These are phyloP conservation scores for Kuschelorhynchus macadamiae DNA, from an alignment of 2,888 invertebrate genomes.

Conservation along the genomic window DNA sequence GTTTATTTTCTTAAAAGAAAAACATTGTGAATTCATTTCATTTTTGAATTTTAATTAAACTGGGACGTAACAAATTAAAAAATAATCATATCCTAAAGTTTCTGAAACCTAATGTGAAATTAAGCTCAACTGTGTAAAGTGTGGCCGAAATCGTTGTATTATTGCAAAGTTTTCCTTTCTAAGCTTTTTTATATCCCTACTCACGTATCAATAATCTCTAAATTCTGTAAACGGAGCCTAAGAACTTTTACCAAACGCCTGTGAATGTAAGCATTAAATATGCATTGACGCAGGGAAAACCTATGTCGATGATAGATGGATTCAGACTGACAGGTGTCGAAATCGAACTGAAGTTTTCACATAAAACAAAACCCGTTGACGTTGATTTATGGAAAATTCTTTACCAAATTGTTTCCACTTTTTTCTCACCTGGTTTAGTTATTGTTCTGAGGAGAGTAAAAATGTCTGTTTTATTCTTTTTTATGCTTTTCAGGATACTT, in stretches of 20 bases:
- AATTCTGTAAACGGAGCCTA: background rate
- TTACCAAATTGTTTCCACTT: constrained; percentile 49
- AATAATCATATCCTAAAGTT: too few species aligned
- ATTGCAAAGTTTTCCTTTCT: too few species aligned
- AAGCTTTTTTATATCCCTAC: too few species aligned
- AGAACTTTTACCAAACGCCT: constrained; percentile 30
- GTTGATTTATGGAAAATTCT: constrained; percentile 47
- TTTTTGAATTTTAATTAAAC: background rate
- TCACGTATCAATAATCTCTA: background rate
- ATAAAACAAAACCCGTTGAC: constrained; percentile 59
- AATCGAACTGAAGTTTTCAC: constrained; percentile 60
- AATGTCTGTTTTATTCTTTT: constrained; percentile 16
- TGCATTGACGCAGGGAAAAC: constrained; percentile 56
- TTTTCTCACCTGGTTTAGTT: constrained; percentile 44
- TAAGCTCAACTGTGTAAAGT: too few species aligned
- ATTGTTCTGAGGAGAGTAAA: constrained; percentile 30
- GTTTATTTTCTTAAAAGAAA: too few species aligned
- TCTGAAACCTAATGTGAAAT: too few species aligned
- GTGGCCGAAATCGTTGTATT: too few species aligned
- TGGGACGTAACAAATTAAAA: too few species aligned
- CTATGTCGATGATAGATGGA: constrained; percentile 59
- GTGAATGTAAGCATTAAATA: constrained; percentile 55
- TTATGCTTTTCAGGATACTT: constrained; percentile 2
- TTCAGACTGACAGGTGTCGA: constrained; percentile 60
- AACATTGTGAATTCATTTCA: too few species aligned